phyloP scores from a whole-genome alignment of 2,113 vertebrate species.

The Perca schrenkii region DNA sequence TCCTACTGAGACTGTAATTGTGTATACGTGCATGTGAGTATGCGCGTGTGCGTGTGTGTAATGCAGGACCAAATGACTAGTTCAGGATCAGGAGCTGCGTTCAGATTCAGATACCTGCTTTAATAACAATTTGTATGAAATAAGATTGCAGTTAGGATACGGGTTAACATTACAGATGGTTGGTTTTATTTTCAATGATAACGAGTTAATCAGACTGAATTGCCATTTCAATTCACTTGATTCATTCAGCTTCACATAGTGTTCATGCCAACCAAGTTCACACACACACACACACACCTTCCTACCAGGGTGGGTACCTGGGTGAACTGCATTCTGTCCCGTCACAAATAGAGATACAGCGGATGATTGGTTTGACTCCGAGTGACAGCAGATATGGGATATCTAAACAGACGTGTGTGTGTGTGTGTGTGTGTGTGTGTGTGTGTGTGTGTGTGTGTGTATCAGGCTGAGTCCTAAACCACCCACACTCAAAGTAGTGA shows the following conservation, averaged over 20 bases:
- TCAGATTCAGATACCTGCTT: neutral
- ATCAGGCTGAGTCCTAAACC: neutral
- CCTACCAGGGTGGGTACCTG: neutral
- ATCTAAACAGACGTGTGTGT: constrained; percentile 20
- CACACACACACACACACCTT: too few species aligned
- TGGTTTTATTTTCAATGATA: neutral
- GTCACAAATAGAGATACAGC: constrained; percentile 2
- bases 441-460: neutral
- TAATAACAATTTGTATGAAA: neutral
- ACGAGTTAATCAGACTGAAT: neutral
- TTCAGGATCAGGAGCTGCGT: too few species aligned
- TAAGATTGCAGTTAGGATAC: too few species aligned
- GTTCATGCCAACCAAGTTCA: too few species aligned
- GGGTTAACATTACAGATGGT: neutral
- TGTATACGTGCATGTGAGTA: neutral
- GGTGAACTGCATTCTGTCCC: neutral
- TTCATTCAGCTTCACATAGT: neutral
- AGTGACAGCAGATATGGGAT: constrained; percentile 9
- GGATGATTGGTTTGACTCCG: neutral
- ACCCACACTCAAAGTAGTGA: constrained; percentile 6
- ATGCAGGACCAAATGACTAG: too few species aligned
- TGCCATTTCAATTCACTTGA: neutral
- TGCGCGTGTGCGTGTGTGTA: neutral
- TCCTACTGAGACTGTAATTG: neutral
- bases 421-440: neutral